Base-by-base conservation (phyloP, 2,888 invertebrate genomes). In the Tiliacea aurago region DNA sequence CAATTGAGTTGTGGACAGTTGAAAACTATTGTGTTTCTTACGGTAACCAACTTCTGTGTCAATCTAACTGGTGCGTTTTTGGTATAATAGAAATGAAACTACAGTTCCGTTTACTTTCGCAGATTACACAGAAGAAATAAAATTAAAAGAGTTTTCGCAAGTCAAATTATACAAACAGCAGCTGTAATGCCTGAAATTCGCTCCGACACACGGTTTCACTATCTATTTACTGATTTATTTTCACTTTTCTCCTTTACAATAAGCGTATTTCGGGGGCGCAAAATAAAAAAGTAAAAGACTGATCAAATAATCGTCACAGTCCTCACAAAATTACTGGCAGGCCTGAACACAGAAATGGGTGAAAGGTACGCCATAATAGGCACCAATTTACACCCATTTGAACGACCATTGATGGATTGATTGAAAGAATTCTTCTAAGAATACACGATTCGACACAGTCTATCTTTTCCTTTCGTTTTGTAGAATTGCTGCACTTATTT, bases 361-460 rank as follows among this genome's bases (percentile, higher is more conserved):
- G 94, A 95, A 94, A 94, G 93, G 90, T 90, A 85, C 86, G 77
- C 86, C 82, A 83, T 92, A 93, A 93, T 92, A 88, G 90, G 79
- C 84, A 79, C 84, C 92, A 92, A 93, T 94, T 93, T 90, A 87
- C 87, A 89, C 84, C 89, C 89, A 93, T 91, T 94, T 92, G 88
- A 88, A 87, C 88, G 85, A 86, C 85, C 86, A 88, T 88, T 88
- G 90, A 89, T 82, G 80, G 84, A 85, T 84, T 88, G 88, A 91
- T 90, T 87, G 91, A 91, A 90, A 88, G 90, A 88, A 89, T 89
- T 88, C 84, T 83, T 89, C 87, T 84, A 90, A 86, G 88, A 89
- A 88, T 88, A 87, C 87, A 85, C 80, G 85, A 91, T 92, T 91
- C 81, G 92, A 85, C 81, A 88, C 90, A 89, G 86, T 88, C 82